Percentiles rank a stretch among this genome's conserved stretches.
These are phyloP conservation scores for Cephus pulcher DNA, from an alignment of 2,888 invertebrate genomes.

Conservation along the genomic window DNA sequence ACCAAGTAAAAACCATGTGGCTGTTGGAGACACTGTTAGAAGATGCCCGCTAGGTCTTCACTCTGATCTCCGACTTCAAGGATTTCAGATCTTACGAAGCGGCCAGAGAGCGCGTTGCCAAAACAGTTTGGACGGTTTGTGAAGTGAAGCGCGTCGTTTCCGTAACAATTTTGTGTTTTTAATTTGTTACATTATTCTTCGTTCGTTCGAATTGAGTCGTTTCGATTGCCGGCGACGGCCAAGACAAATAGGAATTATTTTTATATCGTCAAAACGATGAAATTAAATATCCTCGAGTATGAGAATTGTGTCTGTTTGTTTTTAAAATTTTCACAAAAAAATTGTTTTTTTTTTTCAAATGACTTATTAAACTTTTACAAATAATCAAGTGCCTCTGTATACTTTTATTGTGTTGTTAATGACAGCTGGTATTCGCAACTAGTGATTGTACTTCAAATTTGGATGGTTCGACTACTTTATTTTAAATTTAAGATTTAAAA, in stretches of 20 bases:
- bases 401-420: background rate
- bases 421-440: background rate
- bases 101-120: background rate
- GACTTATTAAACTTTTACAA: background rate
- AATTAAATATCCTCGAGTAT: background rate
- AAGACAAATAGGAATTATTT: background rate
- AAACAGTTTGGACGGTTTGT: background rate
- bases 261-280: background rate
- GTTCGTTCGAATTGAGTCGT: background rate
- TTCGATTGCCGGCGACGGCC: background rate
- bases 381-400: background rate
- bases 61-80: constrained; percentile 53
- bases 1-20: constrained; percentile 36
- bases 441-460: background rate
- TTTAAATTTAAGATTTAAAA: background rate
- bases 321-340: background rate
- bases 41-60: constrained; percentile 48
- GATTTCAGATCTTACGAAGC: constrained; percentile 44
- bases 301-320: background rate
- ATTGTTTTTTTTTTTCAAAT: background rate
- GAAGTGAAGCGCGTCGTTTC: background rate
- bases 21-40: constrained; percentile 41
- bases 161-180: background rate
- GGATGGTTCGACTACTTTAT: background rate
- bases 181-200: background rate